A percentile compares a stretch with the other conserved stretches of the same genome.
Conservation (phyloP, 2,888 invertebrate species). For the Morinoia aosen region DNA sequence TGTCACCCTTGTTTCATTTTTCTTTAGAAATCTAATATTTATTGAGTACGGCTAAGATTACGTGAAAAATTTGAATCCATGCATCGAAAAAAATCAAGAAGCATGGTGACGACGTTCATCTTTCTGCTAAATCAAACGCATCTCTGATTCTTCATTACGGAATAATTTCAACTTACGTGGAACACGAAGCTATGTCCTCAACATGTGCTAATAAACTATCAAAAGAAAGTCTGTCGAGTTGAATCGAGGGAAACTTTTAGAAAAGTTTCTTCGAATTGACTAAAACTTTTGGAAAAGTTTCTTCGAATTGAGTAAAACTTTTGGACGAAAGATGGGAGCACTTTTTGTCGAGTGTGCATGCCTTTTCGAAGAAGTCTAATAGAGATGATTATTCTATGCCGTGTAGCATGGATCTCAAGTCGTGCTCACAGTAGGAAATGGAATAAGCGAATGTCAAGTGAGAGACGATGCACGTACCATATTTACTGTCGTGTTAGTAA, state of each 20-base stretch:
- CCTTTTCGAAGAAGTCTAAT: background rate
- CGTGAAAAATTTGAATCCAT: background rate
- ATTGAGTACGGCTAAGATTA: background rate
- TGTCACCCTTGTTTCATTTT: background rate
- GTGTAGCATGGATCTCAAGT: background rate
- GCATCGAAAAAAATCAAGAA: background rate
- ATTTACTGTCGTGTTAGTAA: constrained; percentile 41
- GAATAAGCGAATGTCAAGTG: background rate
- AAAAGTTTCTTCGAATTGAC: background rate
- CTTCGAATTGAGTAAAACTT: background rate
- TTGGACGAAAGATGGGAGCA: background rate
- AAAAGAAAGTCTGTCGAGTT: background rate
- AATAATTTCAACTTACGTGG: background rate
- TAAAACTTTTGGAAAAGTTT: background rate
- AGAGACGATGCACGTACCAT: constrained; percentile 35
- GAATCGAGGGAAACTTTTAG: background rate
- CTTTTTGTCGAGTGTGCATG: background rate
- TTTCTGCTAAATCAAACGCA: background rate
- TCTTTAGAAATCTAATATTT: background rate
- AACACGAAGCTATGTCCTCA: background rate
- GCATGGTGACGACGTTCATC: background rate
- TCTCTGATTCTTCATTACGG: background rate
- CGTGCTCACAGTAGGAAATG: background rate
- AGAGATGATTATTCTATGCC: background rate
- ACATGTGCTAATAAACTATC: background rate